These are phyloP conservation scores for Augochlora pura DNA, from an alignment of 1,140 invertebrate genomes.

Conservation along the genomic window DNA sequence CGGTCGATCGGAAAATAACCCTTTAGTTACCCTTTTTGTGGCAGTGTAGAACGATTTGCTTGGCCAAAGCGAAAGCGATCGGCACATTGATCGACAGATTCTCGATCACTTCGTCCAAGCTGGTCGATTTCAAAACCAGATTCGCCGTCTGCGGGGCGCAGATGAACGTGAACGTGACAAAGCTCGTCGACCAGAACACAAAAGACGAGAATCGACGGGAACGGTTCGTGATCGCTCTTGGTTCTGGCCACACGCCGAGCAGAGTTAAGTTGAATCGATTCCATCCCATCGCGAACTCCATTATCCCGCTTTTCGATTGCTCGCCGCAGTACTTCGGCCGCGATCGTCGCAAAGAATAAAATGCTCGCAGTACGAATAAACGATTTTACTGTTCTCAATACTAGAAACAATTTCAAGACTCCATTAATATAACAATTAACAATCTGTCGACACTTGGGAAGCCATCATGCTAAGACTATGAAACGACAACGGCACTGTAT, in stretches of 20 bases:
- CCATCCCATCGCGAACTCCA: slow-evolving; percentile 45
- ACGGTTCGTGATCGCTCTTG: not conserved
- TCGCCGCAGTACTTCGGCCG: no score
- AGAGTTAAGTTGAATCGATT: slow-evolving; percentile 29
- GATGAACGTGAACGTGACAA: slow-evolving; percentile 23
- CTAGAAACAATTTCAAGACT: not conserved
- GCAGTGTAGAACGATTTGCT: slow-evolving; percentile 25
- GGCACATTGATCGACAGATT: slow-evolving; percentile 49
- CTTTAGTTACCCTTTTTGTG: slow-evolving; percentile 23
- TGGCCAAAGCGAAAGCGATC: slow-evolving; percentile 20
- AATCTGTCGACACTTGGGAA: no score
- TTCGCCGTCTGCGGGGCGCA: slow-evolving; percentile 21
- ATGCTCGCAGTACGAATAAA: no score
- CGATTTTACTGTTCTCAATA: not conserved
- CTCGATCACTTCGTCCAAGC: slow-evolving; percentile 21
- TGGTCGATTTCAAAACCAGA: slow-evolving; percentile 16
- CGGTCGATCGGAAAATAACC: not conserved
- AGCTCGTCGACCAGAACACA: slow-evolving; percentile 20
- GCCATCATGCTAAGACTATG: no score
- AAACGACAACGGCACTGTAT: no score
- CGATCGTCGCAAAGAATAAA: no score
- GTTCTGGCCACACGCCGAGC: slow-evolving; percentile 45
- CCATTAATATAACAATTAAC: not conserved
- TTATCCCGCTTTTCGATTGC: not conserved
- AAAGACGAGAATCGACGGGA: not conserved